Base-by-base conservation (phyloP, 2,888 invertebrate genomes). In the Lypha dubia region DNA sequence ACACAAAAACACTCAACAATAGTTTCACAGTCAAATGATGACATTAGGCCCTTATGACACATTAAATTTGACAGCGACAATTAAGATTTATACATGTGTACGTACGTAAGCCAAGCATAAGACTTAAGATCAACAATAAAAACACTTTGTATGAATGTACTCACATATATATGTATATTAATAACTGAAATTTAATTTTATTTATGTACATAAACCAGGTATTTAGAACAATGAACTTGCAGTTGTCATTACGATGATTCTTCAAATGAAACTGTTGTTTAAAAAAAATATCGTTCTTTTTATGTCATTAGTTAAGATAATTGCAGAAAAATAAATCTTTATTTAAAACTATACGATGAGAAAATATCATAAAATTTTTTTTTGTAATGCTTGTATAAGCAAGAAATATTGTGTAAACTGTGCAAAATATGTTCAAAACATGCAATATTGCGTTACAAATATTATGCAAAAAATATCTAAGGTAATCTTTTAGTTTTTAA, bases 391-490 rank as follows among this genome's bases (percentile, higher is more conserved):
- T 22, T 73, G 51, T 53, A 32, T 53, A 58, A 67, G 35, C 35
- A 46, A 35, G 58, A 51, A 49, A 38, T 58, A 49, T n/a, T 63
- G 41, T 17, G 32, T 46, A 44, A 63, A 67, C 70, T 53, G 15
- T 38, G 56, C 53, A 63, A 76, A 76, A 76, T 76, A 71, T 77
- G 68, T 71, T 82, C 71, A 35, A 74, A 49, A 71, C 82, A 82
- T 82, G 82, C 82, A 77, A 82, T 76, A 73, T 82, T 82, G 76
- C 82, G 71, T 76, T 76, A 76, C 62, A 81, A 22, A 82, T 77
- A 67, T 82, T 82, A 82, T 82, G 82, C 82, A 76, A 76, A 81
- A 81, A 74, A n/a, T n/a, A n/a, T n/a, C n/a, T n/a, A n/a, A n/a
- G n/a, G n/a, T n/a, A 62, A 75, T 81, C 68, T 75, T 62, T 74